phyloP scores from a whole-genome alignment of 2,888 invertebrate genomes.

The Camptogramma bilineatum region DNA sequence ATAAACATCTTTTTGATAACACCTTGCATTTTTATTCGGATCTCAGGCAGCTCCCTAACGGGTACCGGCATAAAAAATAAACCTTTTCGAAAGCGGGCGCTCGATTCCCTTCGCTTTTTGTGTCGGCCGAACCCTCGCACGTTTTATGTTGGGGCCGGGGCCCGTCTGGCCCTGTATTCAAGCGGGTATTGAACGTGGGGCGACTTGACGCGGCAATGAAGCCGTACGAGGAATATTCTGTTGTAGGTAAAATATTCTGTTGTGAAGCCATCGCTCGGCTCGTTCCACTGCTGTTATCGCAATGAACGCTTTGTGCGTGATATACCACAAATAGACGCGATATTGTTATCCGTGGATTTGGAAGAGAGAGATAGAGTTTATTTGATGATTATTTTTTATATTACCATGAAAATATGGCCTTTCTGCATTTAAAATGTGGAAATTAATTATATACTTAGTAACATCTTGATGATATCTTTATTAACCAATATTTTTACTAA shows the following conservation, averaged over 20 bases:
- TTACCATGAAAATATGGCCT: too few relatives aligned
- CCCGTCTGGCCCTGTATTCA: constrained; percentile 54
- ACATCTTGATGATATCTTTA: too few relatives aligned
- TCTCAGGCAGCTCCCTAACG: constrained; percentile 38
- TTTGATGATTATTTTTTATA: too few relatives aligned
- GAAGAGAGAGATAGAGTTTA: constrained; percentile 41
- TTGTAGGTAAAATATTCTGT: constrained; percentile 22
- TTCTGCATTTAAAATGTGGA: too few relatives aligned
- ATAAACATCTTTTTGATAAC: constrained; percentile 1
- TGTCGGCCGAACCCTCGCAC: constrained; percentile 52
- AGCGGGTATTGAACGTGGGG: constrained; percentile 43
- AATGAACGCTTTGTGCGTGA: constrained; percentile 46
- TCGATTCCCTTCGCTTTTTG: constrained; percentile 74
- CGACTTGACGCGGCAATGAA: constrained; percentile 49
- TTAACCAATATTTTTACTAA: too few relatives aligned
- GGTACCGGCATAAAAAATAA: constrained; percentile 66
- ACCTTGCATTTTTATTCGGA: constrained; percentile 25
- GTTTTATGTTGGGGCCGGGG: constrained; percentile 61
- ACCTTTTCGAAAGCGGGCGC: constrained; percentile 63
- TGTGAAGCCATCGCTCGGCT: constrained; percentile 43
- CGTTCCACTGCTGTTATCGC: constrained; percentile 51
- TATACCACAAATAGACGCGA: constrained; percentile 51
- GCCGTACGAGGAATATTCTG: constrained; percentile 53
- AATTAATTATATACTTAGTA: too few relatives aligned
- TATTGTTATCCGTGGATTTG: constrained; percentile 53